These are phyloP conservation scores for Xerus rutilus DNA, from an alignment of 2,797 vertebrate genomes.

Conservation along the genomic window DNA sequence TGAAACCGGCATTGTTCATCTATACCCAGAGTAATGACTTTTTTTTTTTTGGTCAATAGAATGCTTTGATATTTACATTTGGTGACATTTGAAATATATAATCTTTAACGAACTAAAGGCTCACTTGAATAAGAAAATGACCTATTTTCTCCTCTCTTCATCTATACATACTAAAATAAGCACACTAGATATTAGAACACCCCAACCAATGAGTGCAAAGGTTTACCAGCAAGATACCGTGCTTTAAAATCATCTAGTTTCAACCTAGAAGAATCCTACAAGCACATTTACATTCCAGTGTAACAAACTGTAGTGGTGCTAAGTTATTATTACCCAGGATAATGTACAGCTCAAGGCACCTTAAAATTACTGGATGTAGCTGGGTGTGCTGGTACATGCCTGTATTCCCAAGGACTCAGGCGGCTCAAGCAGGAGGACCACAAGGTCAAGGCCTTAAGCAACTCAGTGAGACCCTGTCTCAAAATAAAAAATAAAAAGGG, in stretches of 20 bases:
- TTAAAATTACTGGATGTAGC: background rate
- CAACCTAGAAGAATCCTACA: background rate
- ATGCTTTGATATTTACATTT: conserved; percentile 49
- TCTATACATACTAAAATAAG: conserved; percentile 14
- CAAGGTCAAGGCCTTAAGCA: no score
- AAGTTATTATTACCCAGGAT: background rate
- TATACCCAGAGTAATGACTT: background rate
- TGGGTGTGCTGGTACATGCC: no score
- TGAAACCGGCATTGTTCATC: background rate
- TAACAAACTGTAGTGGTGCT: background rate
- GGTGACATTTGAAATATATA: conserved; percentile 43
- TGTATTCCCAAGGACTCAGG: no score
- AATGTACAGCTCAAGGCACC: background rate
- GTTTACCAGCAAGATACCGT: background rate
- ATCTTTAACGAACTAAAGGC: conserved; percentile 40
- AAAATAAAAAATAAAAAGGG: no score
- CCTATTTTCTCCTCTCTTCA: background rate
- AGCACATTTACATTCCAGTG: background rate
- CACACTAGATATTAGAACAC: background rate
- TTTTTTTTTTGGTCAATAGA: background rate
- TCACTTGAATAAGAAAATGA: conserved; percentile 45
- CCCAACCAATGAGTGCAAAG: background rate
- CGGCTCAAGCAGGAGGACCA: no score
- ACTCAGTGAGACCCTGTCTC: no score
- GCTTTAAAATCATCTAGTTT: background rate